Base-by-base conservation (phyloP, 1,140 invertebrate species). In the Homarus americanus region DNA sequence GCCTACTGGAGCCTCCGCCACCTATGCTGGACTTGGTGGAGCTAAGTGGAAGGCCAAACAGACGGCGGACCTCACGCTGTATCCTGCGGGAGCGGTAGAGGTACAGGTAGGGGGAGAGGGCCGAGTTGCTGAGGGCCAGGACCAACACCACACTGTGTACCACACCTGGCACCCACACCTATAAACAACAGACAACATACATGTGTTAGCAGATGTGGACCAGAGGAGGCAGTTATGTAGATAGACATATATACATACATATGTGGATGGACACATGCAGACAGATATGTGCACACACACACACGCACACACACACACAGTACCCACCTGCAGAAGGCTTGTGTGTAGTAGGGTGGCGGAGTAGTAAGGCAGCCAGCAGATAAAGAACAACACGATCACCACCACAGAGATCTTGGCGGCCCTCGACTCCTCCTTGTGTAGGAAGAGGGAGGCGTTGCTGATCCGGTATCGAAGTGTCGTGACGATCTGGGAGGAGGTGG, bases 391-490 rank as follows among this genome's bases (percentile, higher is more conserved):
- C 3, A 97, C 95, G 41, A 96, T 95, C 2, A 96, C 96, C 91
- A 97, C 93, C 41, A 96, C 96, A 93, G 97, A 97, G 75, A 97
- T 96, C 83, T 97, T 96, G 4, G 97, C 97, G 0, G 97, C 97
- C 89, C 97, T 95, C 44, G 97, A 96, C 94, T 97, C 97, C 94
- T 97, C 97, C 34, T 97, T 95, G 93, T 97, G 97, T 85, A 96
- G 95, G 94, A 97, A 97, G 85, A 97, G 94, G n/a, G 96, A 97
- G 17, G 97, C 97, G 93, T 97, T 97, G 86, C 97, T 97, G 69
- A 97, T 96, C 15, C 96, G 95, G 93, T 97, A 96, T 63, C 96
- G 96, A 82, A 97, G 94, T 9, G 96, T 96, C 80, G 96, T 96
- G 92, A 97, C 93, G 72, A 94, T 91, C 84, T 93, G 93, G 24